These are phyloP conservation scores for Sacculina carcini DNA, from an alignment of 2,888 invertebrate genomes.

Conservation along the genomic window DNA sequence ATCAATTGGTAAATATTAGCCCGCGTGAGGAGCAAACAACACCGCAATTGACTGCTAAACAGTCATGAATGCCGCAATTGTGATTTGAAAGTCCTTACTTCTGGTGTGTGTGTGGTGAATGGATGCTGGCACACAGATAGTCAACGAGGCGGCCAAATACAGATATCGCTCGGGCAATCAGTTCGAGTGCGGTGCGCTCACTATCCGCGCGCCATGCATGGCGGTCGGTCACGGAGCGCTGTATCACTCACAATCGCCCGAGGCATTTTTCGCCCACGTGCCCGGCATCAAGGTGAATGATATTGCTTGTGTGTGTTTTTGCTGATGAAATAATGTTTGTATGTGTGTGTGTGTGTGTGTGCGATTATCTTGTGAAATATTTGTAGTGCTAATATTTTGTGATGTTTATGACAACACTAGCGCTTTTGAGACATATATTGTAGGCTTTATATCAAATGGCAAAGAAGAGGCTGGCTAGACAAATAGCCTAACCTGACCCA, in stretches of 20 bases:
- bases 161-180: conserved; percentile 75
- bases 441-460: no score
- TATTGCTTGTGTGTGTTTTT: no score
- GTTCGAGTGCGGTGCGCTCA: conserved; percentile 70
- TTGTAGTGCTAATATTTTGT: background rate
- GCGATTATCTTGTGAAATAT: no score
- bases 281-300: conserved; percentile 55
- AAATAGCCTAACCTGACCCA: no score
- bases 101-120: background rate
- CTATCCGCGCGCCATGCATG: conserved; percentile 75
- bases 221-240: conserved; percentile 94
- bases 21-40: no score
- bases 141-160: conserved; percentile 65
- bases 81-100: background rate
- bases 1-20: no score
- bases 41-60: no score
- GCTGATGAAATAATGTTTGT: no score
- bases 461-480: no score
- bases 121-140: conserved; percentile 21
- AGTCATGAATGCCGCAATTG: background rate
- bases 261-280: conserved; percentile 86
- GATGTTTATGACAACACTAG: background rate
- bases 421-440: no score
- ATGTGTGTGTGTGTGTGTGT: no score
- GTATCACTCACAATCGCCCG: conserved; percentile 86